These are phyloP conservation scores for Pseudopodoces humilis DNA, from an alignment of 2,113 vertebrate species.

Conservation along the genomic window DNA sequence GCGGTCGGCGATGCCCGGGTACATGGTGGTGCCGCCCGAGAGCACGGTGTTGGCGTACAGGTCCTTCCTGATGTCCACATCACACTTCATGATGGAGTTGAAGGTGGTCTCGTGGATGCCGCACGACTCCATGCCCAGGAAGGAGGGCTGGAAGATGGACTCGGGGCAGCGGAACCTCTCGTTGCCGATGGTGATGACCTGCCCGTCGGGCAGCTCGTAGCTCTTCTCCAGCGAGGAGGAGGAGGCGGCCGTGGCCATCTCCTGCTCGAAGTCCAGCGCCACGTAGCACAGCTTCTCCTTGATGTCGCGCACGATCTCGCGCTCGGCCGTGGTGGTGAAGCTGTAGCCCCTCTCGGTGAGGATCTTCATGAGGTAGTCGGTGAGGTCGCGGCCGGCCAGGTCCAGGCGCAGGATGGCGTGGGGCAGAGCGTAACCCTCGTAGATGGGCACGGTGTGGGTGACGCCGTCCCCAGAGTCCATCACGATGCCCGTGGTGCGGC, in stretches of 20 bases:
- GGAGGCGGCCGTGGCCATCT: slow-evolving; percentile 62
- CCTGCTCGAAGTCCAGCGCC: slow-evolving; percentile 77
- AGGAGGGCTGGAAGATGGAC: slow-evolving; percentile 73
- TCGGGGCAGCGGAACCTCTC: slow-evolving; percentile 76
- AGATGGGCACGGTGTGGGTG: slow-evolving; percentile 76
- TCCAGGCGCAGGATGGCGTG: slow-evolving; percentile 68
- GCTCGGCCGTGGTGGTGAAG: slow-evolving; percentile 72
- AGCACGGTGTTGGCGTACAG: slow-evolving; percentile 83
- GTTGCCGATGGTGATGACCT: slow-evolving; percentile 73
- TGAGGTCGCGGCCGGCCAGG: slow-evolving; percentile 73
- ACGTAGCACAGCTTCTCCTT: slow-evolving; percentile 75
- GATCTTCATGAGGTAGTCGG: slow-evolving; percentile 76
- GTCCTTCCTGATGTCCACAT: slow-evolving; percentile 83
- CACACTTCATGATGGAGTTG: slow-evolving; percentile 86
- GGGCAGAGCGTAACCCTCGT: slow-evolving; percentile 61
- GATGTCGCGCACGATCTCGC: slow-evolving; percentile 74
- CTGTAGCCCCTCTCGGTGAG: slow-evolving; percentile 70
- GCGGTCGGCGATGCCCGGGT: slow-evolving; percentile 80
- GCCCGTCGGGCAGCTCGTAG: slow-evolving; percentile 74
- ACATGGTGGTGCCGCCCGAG: slow-evolving; percentile 83
- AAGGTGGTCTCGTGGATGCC: slow-evolving; percentile 73
- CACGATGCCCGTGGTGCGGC: slow-evolving; percentile 72
- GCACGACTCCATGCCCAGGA: slow-evolving; percentile 69
- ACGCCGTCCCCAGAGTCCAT: slow-evolving; percentile 75
- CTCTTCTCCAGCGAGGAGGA: slow-evolving; percentile 71